A percentile compares a stretch with the other conserved stretches of the same genome.
Conservation (phyloP, 1,140 invertebrate genomes). For the Dendroctonus valens region DNA sequence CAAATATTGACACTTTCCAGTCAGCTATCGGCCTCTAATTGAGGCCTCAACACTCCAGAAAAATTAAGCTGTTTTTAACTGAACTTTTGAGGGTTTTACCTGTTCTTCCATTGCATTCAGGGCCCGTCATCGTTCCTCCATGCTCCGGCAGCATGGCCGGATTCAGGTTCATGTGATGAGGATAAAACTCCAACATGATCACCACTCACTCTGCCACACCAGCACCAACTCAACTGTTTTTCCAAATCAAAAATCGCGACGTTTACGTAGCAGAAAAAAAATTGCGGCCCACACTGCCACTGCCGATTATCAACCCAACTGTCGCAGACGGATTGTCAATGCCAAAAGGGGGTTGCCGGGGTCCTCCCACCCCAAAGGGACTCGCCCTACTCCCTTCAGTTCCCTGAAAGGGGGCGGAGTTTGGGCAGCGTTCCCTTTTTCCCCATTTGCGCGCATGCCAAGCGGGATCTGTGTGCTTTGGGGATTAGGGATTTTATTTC, state of each 20-base stretch:
- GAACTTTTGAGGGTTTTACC: slow-evolving; percentile 44
- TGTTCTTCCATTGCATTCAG: slow-evolving; percentile 54
- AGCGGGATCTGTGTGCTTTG: neutral
- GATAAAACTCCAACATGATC: slow-evolving; percentile 52
- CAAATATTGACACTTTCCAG: slow-evolving; percentile 11
- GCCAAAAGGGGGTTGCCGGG: slow-evolving; percentile 20
- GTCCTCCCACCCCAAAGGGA: slow-evolving; percentile 21
- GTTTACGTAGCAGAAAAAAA: slow-evolving; percentile 12
- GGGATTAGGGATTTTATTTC: neutral
- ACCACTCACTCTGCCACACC: neutral
- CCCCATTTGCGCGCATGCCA: neutral
- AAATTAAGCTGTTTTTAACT: neutral
- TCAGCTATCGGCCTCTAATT: neutral
- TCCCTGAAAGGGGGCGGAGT: slow-evolving; percentile 11
- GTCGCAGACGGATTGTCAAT: slow-evolving; percentile 28
- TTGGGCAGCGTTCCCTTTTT: slow-evolving; percentile 1
- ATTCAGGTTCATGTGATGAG: slow-evolving; percentile 47
- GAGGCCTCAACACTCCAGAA: neutral
- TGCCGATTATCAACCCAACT: neutral
- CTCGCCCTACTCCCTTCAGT: slow-evolving; percentile 15
- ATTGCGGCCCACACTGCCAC: neutral
- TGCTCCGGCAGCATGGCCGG: slow-evolving; percentile 55
- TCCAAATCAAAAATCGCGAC: slow-evolving; percentile 5
- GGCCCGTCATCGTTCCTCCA: slow-evolving; percentile 46
- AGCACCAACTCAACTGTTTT: neutral